Evolutionary conservation across 1,140 invertebrate species (phyloP).

Genomic region (Aricia agestis): DNA sequence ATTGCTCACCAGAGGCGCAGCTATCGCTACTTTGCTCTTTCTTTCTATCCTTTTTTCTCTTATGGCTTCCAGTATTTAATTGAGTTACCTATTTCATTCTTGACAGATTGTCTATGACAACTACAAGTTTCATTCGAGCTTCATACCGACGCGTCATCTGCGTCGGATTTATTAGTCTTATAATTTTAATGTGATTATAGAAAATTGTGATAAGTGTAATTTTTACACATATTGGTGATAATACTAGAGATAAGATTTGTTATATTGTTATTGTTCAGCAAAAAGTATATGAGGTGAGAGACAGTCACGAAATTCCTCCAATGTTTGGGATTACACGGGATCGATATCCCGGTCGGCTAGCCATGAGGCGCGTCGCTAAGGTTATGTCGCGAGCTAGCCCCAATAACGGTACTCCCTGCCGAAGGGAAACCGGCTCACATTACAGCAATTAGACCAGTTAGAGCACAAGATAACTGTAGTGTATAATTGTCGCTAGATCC

Average conservation of each 20-base stretch:
- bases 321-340: slow-evolving; percentile 69
- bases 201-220: slow-evolving; percentile 75
- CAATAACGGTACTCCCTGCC: slow-evolving; percentile 66
- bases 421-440: slow-evolving; percentile 54
- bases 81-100: slow-evolving; percentile 14
- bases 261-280: slow-evolving; percentile 67
- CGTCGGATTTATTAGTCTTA: slow-evolving; percentile 70
- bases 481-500: slow-evolving; percentile 65
- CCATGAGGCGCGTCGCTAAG: slow-evolving; percentile 72
- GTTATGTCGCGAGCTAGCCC: slow-evolving; percentile 72
- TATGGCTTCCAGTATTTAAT: background rate
- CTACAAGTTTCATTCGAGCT: slow-evolving; percentile 67
- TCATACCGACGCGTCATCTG: slow-evolving; percentile 70
- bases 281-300: slow-evolving; percentile 55
- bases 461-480: slow-evolving; percentile 59
- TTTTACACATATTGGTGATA: slow-evolving; percentile 73
- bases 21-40: slow-evolving; percentile 16
- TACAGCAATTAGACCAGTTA: slow-evolving; percentile 67
- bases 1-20: slow-evolving; percentile 18
- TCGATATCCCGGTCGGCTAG: slow-evolving; percentile 73
- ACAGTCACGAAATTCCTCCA: slow-evolving; percentile 9
- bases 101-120: slow-evolving; percentile 52
- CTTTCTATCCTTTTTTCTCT: slow-evolving; percentile 13
- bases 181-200: slow-evolving; percentile 68
- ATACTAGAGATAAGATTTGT: slow-evolving; percentile 73